Conservation (phyloP, 2,797 vertebrate genomes). For the Chaenodraco wilsoni region DNA sequence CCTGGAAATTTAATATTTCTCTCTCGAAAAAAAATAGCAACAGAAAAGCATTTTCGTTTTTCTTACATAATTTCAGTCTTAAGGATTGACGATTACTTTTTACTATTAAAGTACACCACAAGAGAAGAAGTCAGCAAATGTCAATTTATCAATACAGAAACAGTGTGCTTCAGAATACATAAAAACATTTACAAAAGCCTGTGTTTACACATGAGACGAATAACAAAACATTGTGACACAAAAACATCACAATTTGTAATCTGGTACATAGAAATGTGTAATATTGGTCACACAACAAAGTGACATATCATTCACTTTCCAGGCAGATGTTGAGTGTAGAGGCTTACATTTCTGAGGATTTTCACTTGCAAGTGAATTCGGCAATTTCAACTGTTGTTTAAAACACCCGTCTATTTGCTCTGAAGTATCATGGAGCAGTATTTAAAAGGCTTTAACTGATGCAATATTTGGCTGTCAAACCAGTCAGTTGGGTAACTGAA, state of each 20-base stretch:
- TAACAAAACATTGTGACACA: conserved; percentile 50
- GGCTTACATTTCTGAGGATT: neutral
- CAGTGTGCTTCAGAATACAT: conserved; percentile 52
- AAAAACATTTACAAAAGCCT: conserved; percentile 59
- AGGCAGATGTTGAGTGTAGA: conserved; percentile 12
- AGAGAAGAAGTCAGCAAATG: conserved; percentile 17
- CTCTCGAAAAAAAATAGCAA: no score
- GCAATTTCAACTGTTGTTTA: conserved; percentile 7
- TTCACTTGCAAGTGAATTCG: conserved; percentile 13
- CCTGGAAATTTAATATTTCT: neutral
- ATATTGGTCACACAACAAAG: conserved; percentile 4
- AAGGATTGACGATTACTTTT: neutral
- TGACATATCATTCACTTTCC: conserved; percentile 1
- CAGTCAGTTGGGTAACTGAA: neutral
- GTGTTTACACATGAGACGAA: conserved; percentile 22
- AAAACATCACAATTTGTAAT: conserved; percentile 47
- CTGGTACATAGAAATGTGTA: neutral
- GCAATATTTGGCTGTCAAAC: conserved; percentile 3
- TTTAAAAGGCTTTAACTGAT: conserved; percentile 1
- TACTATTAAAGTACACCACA: neutral
- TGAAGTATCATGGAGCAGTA: neutral
- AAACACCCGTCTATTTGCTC: neutral
- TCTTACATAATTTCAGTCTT: no score
- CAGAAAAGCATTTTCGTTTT: neutral
- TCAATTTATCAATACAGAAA: conserved; percentile 56